Evolutionary conservation across 2,797 vertebrate species (phyloP).

Genomic region (Chloroceryle amazona): DNA sequence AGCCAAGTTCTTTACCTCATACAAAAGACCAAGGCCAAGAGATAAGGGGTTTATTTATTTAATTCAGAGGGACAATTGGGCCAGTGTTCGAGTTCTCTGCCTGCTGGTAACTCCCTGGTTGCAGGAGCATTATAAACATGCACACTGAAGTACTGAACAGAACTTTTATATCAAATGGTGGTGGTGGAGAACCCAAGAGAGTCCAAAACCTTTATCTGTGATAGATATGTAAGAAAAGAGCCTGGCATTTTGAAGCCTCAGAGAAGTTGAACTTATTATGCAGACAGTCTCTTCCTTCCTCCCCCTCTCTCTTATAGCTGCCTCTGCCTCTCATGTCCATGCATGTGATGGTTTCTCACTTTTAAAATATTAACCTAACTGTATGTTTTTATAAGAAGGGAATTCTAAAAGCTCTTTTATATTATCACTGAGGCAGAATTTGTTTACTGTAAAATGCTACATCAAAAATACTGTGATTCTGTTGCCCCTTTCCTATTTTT

Average conservation of each 20-base stretch:
- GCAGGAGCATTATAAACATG: not conserved
- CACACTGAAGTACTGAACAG: not conserved
- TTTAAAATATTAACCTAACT: not conserved
- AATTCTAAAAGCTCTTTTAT: not conserved
- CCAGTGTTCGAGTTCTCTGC: not conserved
- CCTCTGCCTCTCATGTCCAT: not conserved
- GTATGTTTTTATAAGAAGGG: not conserved
- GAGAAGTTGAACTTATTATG: slow-evolving; percentile 15
- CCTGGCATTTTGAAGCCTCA: slow-evolving; percentile 21
- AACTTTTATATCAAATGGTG: not conserved
- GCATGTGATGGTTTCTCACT: not conserved
- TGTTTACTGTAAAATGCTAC: not conserved
- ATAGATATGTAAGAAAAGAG: slow-evolving; percentile 3
- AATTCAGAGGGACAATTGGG: not conserved
- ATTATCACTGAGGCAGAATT: not conserved
- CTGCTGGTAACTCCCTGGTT: not conserved
- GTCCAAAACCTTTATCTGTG: slow-evolving; percentile 7
- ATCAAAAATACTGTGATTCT: not conserved
- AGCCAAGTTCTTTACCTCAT: not conserved
- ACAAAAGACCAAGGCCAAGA: not conserved
- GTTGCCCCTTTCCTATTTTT: not conserved
- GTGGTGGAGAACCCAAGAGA: not conserved
- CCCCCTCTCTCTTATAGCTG: not conserved
- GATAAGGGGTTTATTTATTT: slow-evolving; percentile 55
- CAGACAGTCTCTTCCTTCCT: not conserved